A percentile compares a stretch with the other conserved stretches of the same genome.
Conservation (phyloP, 2,888 invertebrate species). For the Rhagonycha lutea region DNA sequence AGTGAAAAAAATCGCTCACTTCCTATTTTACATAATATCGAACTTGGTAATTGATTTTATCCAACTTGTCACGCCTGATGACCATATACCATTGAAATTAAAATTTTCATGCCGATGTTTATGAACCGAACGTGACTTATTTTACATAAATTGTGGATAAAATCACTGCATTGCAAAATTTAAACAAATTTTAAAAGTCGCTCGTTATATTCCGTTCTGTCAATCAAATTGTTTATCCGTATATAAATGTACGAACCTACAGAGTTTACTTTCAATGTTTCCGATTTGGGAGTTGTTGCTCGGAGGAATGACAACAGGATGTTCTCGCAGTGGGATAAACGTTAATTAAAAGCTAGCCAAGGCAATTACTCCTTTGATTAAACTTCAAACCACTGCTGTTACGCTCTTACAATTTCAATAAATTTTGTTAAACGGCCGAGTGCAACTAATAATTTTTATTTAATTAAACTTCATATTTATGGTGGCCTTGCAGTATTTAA, state of each 20-base stretch:
- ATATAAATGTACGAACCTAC: no score
- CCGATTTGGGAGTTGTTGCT: neutral
- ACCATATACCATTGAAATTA: conserved; percentile 6
- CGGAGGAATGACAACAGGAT: neutral
- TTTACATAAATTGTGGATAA: conserved; percentile 12
- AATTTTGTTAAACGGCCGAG: neutral
- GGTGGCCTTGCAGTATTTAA: neutral
- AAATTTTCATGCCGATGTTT: conserved; percentile 9
- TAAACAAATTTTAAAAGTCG: neutral
- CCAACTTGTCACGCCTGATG: conserved; percentile 3
- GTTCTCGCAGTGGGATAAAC: neutral
- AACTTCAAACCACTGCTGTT: neutral
- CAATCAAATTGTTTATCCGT: neutral
- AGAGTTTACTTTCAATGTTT: neutral
- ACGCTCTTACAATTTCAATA: neutral
- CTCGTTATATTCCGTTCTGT: neutral
- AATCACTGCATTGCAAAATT: neutral
- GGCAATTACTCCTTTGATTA: neutral
- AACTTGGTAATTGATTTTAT: conserved; percentile 8
- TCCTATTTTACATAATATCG: neutral
- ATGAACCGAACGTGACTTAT: conserved; percentile 12
- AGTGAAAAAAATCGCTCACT: neutral
- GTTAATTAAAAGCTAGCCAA: neutral
- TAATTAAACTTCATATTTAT: neutral
- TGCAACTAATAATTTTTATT: neutral